Evolutionary conservation across 2,797 vertebrate species (phyloP).

Genomic region (Tympanoctomys barrerae): DNA sequence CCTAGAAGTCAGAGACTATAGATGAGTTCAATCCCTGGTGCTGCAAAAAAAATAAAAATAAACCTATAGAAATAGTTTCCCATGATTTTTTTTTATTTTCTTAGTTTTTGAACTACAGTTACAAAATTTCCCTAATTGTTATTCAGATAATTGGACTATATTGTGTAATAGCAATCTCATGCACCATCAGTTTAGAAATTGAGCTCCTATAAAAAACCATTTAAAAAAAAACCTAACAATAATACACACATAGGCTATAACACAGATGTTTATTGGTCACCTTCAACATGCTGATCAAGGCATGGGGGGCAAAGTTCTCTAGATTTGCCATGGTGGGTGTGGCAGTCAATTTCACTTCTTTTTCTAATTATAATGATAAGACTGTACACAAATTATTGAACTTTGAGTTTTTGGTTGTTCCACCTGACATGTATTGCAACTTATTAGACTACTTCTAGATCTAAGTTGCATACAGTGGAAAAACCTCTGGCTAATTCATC

Average conservation of each 20-base stretch:
- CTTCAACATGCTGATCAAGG: not conserved
- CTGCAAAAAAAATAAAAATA: too few relatives aligned
- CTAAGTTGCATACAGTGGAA: not conserved
- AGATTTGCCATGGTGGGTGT: accelerated
- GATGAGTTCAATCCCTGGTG: not conserved
- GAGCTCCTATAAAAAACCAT: not conserved
- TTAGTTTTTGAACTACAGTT: not conserved
- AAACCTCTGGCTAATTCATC: not conserved
- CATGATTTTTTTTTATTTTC: not conserved
- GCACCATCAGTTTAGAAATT: not conserved
- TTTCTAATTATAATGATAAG: not conserved
- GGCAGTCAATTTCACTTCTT: not conserved
- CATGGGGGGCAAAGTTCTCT: not conserved
- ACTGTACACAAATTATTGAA: not conserved
- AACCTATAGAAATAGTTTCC: not conserved
- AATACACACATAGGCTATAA: not conserved
- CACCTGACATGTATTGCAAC: not conserved
- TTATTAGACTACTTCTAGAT: not conserved
- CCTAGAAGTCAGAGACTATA: not conserved
- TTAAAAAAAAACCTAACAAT: not conserved
- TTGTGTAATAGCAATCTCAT: not conserved
- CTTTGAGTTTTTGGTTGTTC: not conserved
- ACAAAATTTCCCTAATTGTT: not conserved
- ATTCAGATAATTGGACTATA: not conserved
- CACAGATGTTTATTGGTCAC: not conserved